Percentiles rank a stretch among this genome's conserved stretches.
Conservation (phyloP, 2,797 vertebrate genomes). For the Falco rusticolus region DNA sequence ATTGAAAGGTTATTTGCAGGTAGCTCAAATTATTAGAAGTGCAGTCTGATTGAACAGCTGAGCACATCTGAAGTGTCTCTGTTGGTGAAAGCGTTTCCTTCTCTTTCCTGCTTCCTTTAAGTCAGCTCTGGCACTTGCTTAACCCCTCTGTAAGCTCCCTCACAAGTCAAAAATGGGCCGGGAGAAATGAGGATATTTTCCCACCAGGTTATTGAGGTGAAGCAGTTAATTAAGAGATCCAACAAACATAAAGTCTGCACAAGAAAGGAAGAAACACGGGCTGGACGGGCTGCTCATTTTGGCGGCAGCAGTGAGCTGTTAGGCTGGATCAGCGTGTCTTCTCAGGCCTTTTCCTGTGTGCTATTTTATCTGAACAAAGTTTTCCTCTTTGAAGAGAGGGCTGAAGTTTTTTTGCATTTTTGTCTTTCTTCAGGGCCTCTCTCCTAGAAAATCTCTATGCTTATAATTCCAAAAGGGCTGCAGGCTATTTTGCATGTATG, state of each 20-base stretch:
- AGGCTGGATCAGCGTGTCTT: background rate
- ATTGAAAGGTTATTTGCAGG: background rate
- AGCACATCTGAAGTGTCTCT: background rate
- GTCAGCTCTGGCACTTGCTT: background rate
- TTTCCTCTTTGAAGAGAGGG: background rate
- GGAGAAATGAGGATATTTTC: background rate
- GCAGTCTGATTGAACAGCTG: background rate
- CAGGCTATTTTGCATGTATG: background rate
- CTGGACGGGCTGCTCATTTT: background rate
- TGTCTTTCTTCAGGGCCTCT: background rate
- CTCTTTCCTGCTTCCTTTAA: background rate
- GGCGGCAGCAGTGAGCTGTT: background rate
- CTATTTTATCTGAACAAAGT: background rate
- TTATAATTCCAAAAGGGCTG: background rate
- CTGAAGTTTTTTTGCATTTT: background rate
- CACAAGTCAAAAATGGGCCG: background rate
- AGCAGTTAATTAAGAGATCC: background rate
- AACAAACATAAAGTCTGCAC: background rate
- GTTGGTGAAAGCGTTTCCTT: background rate
- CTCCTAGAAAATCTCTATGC: background rate
- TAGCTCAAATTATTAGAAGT: background rate
- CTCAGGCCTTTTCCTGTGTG: background rate
- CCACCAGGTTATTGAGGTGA: background rate
- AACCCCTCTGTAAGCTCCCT: background rate
- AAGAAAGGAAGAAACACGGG: background rate